phyloP scores from a whole-genome alignment of 2,113 vertebrate genomes.

The Rhinopithecus roxellana region DNA sequence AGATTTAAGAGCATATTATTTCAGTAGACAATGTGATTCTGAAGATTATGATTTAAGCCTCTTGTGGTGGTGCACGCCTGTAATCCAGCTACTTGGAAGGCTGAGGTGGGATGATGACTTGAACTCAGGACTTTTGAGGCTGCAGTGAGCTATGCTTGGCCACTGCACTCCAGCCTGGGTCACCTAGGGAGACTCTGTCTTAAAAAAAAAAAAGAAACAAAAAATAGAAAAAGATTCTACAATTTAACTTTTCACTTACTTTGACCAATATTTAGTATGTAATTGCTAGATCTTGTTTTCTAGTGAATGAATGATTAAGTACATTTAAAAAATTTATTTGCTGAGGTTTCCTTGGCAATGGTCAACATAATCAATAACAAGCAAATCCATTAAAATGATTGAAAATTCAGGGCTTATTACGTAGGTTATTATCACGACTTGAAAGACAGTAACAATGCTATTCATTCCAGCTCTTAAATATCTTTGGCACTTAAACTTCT shows the following conservation, averaged over 20 bases:
- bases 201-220: too few relatives aligned
- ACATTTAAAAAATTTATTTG: not conserved
- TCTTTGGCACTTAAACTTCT: not conserved
- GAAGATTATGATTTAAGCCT: not conserved
- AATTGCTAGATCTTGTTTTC: not conserved
- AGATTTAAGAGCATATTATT: not conserved
- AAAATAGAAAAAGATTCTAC: not conserved
- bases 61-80: too few relatives aligned
- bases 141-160: too few relatives aligned
- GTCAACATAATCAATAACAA: not conserved
- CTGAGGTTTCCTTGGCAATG: not conserved
- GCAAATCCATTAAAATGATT: not conserved
- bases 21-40: not conserved
- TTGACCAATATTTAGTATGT: not conserved
- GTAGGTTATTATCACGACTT: not conserved
- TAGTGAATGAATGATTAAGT: not conserved
- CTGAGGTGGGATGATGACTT: too few relatives aligned
- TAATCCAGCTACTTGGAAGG: too few relatives aligned
- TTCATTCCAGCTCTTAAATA: slow-evolving; percentile 5
- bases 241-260: not conserved
- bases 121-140: too few relatives aligned
- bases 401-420: not conserved
- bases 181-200: too few relatives aligned
- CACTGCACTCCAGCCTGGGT: too few relatives aligned
- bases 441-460: not conserved